Evolutionary conservation across 1,140 invertebrate species (phyloP).

Genomic region (Streblospio benedicti): DNA sequence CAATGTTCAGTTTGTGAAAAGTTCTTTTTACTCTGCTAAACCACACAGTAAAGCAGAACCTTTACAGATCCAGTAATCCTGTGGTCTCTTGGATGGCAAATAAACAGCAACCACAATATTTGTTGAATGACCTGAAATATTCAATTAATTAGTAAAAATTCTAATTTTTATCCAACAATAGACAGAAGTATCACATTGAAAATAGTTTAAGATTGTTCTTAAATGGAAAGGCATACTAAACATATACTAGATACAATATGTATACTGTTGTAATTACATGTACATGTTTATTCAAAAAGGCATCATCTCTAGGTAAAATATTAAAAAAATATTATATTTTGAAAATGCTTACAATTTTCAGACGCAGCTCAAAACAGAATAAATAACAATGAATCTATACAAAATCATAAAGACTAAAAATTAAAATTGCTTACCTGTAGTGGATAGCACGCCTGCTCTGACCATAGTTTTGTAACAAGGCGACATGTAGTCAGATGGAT

Average conservation of each 20-base stretch:
- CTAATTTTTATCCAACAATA: neutral
- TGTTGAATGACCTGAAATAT: conserved; percentile 62
- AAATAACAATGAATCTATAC: neutral
- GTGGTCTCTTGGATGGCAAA: conserved; percentile 54
- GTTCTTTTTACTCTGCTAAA: conserved; percentile 54
- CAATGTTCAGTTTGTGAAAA: too few species aligned
- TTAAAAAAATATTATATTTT: neutral
- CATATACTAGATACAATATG: neutral
- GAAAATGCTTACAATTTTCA: neutral
- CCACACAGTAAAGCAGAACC: conserved; percentile 74
- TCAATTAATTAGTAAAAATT: conserved; percentile 10
- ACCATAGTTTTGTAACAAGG: conserved; percentile 79
- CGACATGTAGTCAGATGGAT: conserved; percentile 61
- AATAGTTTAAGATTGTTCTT: neutral
- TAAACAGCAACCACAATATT: conserved; percentile 77
- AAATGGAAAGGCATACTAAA: neutral
- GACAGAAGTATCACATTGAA: neutral
- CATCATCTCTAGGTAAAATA: neutral
- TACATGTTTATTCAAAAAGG: neutral
- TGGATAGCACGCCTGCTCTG: conserved; percentile 71
- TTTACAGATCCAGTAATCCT: conserved; percentile 74
- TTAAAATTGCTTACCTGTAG: conserved; percentile 75
- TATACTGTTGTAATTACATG: neutral
- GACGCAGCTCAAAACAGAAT: neutral
- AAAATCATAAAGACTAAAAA: conserved; percentile 64